Evolutionary conservation across 2,888 invertebrate species (phyloP), one percentile per base, ranked within the genome.

Genomic region (Plagodis dolabraria): DNA sequence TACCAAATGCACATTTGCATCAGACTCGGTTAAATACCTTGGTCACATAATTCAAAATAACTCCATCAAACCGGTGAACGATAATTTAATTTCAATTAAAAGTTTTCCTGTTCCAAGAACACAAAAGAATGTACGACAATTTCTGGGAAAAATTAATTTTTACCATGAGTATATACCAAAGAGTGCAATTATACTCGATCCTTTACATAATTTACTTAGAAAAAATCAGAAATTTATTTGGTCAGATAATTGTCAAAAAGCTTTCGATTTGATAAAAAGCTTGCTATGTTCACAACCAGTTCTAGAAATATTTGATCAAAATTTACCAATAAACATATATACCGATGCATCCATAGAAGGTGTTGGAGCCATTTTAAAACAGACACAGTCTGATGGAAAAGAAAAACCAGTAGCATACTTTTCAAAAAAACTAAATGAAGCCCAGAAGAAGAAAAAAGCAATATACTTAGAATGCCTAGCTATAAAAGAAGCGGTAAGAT

Each of bases 71-170:
- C 70, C 72, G 42, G 5, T 73, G n/a, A 72, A 69, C 35, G 72
- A 72, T 52, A 71, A 76, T 64, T 65, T 73, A 56, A 72, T 57
- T 11, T 46, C 74, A 2, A 64, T 71, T 58, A 71, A 58, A 59
- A 47, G 68, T 22, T 72, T 73, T 52, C 61, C 61, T 33, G 10
- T 36, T 4, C 66, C 65, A 12, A 51, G 47, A 56, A 72, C 62
- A 7, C 53, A 10, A 67, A 72, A 40, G 65, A 67, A 57, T 43
- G 73, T 33, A 74, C 74, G 63, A 75, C 69, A 49, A 49, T 49
- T 49, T 49, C 22, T 49, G 1, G 71, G 70, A 10, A 75, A 71
- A 61, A 62, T 68, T 38, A 68, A 67, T 53, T 72, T 72, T 45
- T 68, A 73, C 51, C 33, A 56, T 36, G 52, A 71, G 53, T 72